These are phyloP conservation scores for Agelaius tricolor DNA, from an alignment of 2,113 vertebrate species.

Conservation along the genomic window DNA sequence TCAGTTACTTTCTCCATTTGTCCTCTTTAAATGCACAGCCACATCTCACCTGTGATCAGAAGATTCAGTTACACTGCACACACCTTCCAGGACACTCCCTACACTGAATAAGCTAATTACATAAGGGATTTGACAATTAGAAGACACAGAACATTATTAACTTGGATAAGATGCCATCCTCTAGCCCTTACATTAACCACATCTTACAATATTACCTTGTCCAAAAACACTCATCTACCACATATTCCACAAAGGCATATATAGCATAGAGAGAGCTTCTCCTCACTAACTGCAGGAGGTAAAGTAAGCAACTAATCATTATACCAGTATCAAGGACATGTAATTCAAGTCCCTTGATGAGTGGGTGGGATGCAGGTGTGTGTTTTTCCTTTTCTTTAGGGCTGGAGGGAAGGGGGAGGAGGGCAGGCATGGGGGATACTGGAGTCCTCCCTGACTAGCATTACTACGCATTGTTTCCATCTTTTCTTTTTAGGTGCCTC, in stretches of 20 bases:
- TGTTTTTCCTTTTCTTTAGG: not conserved
- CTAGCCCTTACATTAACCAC: not conserved
- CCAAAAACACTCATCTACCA: not conserved
- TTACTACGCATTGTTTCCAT: not conserved
- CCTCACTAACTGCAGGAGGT: not conserved
- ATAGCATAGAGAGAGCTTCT: not conserved
- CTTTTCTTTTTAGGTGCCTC: not conserved
- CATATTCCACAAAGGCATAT: not conserved
- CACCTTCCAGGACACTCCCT: not conserved
- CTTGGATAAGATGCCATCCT: not conserved
- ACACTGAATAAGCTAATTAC: not conserved
- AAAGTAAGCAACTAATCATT: not conserved
- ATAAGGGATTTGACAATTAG: not conserved
- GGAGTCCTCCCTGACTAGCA: not conserved
- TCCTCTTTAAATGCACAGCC: not conserved
- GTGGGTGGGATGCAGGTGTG: not conserved
- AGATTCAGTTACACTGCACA: not conserved
- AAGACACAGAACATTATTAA: not conserved
- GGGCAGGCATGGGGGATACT: not conserved
- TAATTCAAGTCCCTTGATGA: not conserved
- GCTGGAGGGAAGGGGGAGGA: no score
- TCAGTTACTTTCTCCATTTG: not conserved
- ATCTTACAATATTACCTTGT: not conserved
- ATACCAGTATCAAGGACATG: not conserved
- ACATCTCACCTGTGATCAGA: slow-evolving; percentile 3